Evolutionary conservation across 2,113 vertebrate genomes (phyloP), one percentile per base, ranked within the genome.

Genomic region (Oncorhynchus masou): DNA sequence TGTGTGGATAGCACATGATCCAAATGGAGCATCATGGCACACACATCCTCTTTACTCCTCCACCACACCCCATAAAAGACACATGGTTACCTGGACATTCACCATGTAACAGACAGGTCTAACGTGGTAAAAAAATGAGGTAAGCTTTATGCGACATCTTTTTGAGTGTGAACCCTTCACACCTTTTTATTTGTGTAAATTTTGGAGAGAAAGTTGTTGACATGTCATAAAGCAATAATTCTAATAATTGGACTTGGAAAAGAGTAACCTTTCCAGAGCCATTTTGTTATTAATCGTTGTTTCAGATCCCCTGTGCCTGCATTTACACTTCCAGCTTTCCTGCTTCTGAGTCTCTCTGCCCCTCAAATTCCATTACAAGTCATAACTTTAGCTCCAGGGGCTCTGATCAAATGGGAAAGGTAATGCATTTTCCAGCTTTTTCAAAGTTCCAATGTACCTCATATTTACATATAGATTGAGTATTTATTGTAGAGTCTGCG

Each of bases 401-500:
- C 85, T 83, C 83, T 90, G 91, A 93, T 93, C 88, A 92, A 91
- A 92, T 85, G 84, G 73, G 80, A 74, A 78, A 67, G 85, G 82
- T 91, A 93, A 92, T 93, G 86, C 85, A 85, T 90, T 92, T 91
- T 90, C 79, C 84, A 86, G 86, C 82, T 25, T 84, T 87, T 86
- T 70, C 83, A 81, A 82, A 85, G 86, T 88, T 81, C 78, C 85
- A 87, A 74, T 82, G 84, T 87, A 85, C 86, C 86, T 81, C 82
- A 29, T 94, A 94, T 94, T 94, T 94, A 93, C 93, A 94, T 94
- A 93, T 94, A 94, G 91, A 94, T 94, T 91, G 93, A 93, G 88
- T 93, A 93, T 93, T 94, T 94, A 93, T 93, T 91, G 89, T 77
- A 64, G 79, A 74, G 86, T 83, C 77, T 83, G 79, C 81, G 80